phyloP scores from a whole-genome alignment of 1,140 invertebrate species.

The Scaptomyza hsui region DNA sequence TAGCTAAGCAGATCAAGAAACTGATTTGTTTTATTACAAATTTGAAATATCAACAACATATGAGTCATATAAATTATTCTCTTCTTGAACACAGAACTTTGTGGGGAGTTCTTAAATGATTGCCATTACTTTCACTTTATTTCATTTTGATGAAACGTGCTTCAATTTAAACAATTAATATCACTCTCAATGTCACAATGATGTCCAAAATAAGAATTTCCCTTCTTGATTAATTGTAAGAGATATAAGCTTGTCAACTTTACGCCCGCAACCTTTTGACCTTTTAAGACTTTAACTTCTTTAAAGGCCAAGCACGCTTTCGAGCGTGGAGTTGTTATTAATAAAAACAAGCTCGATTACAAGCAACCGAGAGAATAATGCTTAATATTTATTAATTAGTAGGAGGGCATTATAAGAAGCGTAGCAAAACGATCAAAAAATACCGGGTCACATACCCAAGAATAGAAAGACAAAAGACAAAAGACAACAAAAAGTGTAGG shows the following conservation, averaged over 20 bases:
- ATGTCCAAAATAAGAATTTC: neutral
- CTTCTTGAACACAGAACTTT: too few species aligned
- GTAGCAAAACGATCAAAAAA: conserved; percentile 74
- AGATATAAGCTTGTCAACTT: conserved; percentile 31
- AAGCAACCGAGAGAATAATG: conserved; percentile 51
- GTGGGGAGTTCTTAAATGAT: too few species aligned
- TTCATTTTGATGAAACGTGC: conserved; percentile 8
- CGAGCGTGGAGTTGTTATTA: conserved; percentile 27
- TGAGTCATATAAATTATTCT: too few species aligned
- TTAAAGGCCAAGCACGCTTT: conserved; percentile 15
- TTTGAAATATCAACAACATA: neutral
- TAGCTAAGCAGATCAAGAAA: conserved; percentile 21
- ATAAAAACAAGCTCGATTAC: conserved; percentile 69
- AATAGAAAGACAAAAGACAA: conserved; percentile 37
- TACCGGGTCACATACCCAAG: conserved; percentile 65
- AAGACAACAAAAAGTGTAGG: conserved; percentile 47
- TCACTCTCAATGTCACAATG: conserved; percentile 4
- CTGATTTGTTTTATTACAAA: conserved; percentile 21
- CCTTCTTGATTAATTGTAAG: conserved; percentile 37
- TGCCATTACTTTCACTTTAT: neutral
- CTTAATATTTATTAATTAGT: conserved; percentile 77
- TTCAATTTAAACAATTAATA: conserved; percentile 3
- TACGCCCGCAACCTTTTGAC: conserved; percentile 33
- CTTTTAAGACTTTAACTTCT: conserved; percentile 47
- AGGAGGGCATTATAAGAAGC: conserved; percentile 75